phyloP scores from a whole-genome alignment of 2,797 vertebrate species.

The Oophaga sylvatica region DNA sequence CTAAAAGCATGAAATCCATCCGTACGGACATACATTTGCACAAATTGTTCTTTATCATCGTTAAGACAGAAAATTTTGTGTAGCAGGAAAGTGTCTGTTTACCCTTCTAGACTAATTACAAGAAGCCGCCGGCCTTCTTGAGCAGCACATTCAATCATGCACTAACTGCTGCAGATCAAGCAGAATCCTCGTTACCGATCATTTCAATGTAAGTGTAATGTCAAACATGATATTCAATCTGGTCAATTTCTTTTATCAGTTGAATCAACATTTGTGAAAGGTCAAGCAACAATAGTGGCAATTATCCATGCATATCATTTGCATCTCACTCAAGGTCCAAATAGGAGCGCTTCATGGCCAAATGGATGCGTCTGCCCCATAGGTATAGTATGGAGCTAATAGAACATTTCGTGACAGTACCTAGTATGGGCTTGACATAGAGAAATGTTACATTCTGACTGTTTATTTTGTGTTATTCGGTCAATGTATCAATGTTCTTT shows the following conservation, averaged over 20 bases:
- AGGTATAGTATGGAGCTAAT: background rate
- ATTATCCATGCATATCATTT: slow-evolving; percentile 60
- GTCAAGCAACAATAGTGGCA: slow-evolving; percentile 52
- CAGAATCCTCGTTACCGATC: slow-evolving; percentile 33
- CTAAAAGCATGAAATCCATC: background rate
- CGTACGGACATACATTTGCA: background rate
- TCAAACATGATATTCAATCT: slow-evolving; percentile 56
- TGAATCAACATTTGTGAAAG: slow-evolving; percentile 56
- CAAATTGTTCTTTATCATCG: background rate
- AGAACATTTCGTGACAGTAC: background rate
- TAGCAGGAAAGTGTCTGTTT: background rate
- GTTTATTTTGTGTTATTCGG: slow-evolving; percentile 24
- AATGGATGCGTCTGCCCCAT: background rate
- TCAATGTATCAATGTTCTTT: slow-evolving; percentile 18
- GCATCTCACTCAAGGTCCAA: slow-evolving; percentile 23
- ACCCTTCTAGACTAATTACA: background rate
- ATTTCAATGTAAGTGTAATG: slow-evolving; percentile 44
- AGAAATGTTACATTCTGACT: background rate
- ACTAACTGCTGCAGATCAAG: background rate
- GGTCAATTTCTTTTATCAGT: slow-evolving; percentile 57
- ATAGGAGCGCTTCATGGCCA: slow-evolving; percentile 7
- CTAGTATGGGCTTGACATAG: background rate
- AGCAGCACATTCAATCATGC: background rate
- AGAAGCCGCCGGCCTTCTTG: background rate
- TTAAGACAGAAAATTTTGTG: background rate